Evolutionary conservation across 2,113 vertebrate species (phyloP).

Genomic region (Channa argus): DNA sequence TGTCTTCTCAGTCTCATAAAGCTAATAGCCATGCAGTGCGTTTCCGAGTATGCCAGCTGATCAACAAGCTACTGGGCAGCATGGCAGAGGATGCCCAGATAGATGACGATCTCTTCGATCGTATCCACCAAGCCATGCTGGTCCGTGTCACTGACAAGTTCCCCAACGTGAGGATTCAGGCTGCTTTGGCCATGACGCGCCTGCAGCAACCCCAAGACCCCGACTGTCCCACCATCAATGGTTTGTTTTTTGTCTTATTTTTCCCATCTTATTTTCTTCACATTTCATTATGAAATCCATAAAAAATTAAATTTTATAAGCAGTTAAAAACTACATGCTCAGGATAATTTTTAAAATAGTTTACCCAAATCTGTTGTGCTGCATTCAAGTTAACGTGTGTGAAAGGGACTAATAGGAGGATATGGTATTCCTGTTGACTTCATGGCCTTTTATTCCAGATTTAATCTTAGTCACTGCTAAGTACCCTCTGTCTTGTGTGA

Average conservation of each 20-base stretch:
- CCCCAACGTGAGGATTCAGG: constrained; percentile 95
- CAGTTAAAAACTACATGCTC: no score
- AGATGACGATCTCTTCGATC: constrained; percentile 93
- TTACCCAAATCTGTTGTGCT: neutral
- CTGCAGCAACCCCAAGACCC: constrained; percentile 93
- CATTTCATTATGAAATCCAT: no score
- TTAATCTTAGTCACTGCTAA: neutral
- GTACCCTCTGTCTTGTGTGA: neutral
- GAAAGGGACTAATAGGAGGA: neutral
- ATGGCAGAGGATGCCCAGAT: constrained; percentile 96
- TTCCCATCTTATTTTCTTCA: no score
- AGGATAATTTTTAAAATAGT: no score
- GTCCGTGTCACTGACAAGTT: constrained; percentile 93
- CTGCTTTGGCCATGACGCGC: constrained; percentile 92
- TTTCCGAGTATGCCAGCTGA: constrained; percentile 92
- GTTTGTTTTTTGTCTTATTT: constrained; percentile 69
- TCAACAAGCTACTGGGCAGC: constrained; percentile 93
- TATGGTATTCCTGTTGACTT: neutral
- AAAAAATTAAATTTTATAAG: no score
- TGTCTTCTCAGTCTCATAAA: constrained; percentile 86
- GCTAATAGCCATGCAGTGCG: constrained; percentile 91
- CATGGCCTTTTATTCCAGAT: neutral
- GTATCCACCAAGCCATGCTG: constrained; percentile 93
- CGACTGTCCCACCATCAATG: constrained; percentile 90
- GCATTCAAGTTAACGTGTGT: neutral